Base-by-base conservation (phyloP, 2,113 vertebrate species). In the Chunga burmeisteri region DNA sequence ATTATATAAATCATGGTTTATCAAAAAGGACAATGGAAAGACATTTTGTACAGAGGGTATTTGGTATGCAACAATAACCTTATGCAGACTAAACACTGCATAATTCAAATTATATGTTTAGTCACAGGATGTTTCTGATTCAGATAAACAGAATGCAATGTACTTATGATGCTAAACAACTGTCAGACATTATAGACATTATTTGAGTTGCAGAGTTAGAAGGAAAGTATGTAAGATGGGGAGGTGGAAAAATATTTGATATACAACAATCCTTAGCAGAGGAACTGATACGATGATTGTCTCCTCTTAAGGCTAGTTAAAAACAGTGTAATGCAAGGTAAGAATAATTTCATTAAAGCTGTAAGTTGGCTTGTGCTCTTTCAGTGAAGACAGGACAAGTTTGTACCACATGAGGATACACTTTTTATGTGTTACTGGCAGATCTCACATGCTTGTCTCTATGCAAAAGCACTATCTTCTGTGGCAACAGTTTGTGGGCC, bases 71-170 rank as follows among this genome's bases (percentile, higher is more conserved):
- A 78, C 55, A 86, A 38, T 55, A 66, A 86, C 65, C 55, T 81
- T 84, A 47, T 40, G 19, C 42, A 89, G 81, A 84, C 72, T 90
- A 90, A 89, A 82, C 75, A 66, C 36, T 91, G 70, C 56, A 90
- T 92, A 92, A 95, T 84, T 89, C 83, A 96, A 89, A 94, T 90
- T 89, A 71, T 67, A 67, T 91, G 53, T 93, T 94, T 96, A 93
- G 84, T 93, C 73, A 93, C 66, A 79, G 61, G 61, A 61, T 68
- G 52, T 82, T 94, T 82, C 86, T 91, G 40, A 84, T 89, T 91
- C 73, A 80, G 61, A 74, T 72, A 65, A 87, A 68, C 66, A 96
- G 73, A 91, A 91, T 79, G 56, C 40, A 81, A n/a, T 16, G 23
- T 65, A 53, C 10, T 86, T 56, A 19, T 1, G 3, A 68, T 84